Evolutionary conservation across 2,113 vertebrate genomes (phyloP), one percentile per base, ranked within the genome.

Genomic region (Lophura nycthemera): DNA sequence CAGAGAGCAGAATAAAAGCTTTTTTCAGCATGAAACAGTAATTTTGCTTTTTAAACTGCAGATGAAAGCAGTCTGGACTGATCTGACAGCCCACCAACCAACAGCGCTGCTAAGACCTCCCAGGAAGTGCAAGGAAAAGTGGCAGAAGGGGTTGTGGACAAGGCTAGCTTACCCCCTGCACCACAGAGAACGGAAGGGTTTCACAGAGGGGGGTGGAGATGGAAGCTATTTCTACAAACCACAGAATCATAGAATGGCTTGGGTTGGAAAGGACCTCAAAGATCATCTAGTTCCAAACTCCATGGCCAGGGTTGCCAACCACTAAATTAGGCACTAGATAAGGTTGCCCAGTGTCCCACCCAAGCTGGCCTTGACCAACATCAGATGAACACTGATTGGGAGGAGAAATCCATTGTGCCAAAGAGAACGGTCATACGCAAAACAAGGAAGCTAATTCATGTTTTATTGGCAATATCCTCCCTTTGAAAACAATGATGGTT

Each of bases 51-150:
- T 92, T 29, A 85, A 92, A 71, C 13, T 2, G 2, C 83, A 88
- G 91, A 95, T 81, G 61, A 40, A 94, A 80, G 85, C 32, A 92
- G 42, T 52, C 52, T 59, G 69, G 72, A 92, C 88, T 83, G 64
- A 81, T 65, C 36, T 91, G 90, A 92, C 91, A 95, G 72, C 43
- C 65, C 48, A 88, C 47, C 75, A 77, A 66, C 42, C 52, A 89
- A 67, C 50, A 40, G 0, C n/a, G 29, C 52, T 91, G n/a, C 48
- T 83, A 83, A 88, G 48, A 78, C 27, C 43, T 75, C 83, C 75
- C 20, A 75, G 38, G 89, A 89, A 22, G 45, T 75, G 65, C 8
- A 56, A 1, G 29, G 29, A 9, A 50, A 80, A 81, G 54, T 25
- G 43, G 61, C 72, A 83, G 38, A 88, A 93, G 67, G 36, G 57